phyloP scores from a whole-genome alignment of 2,888 invertebrate species.

The Enchytraeus crypticus region DNA sequence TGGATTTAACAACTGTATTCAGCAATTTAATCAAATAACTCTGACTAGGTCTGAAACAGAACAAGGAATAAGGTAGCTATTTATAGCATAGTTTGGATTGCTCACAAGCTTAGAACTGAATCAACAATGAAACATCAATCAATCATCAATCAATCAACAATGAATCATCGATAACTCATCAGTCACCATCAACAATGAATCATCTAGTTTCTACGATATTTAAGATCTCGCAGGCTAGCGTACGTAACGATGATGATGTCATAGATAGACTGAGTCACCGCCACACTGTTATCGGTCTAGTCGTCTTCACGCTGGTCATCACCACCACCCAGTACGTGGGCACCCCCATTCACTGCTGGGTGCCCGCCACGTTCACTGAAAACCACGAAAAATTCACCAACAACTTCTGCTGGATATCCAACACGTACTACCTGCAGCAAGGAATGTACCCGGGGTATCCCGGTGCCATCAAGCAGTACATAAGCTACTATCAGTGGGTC shows the following conservation, averaged over 20 bases:
- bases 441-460: conserved; percentile 15
- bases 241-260: conserved; percentile 47
- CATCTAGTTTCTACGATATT: too few relatives aligned
- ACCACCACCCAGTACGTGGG: conserved; percentile 92
- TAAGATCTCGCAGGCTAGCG: conserved; percentile 42
- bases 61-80: too few relatives aligned
- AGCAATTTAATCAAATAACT: too few relatives aligned
- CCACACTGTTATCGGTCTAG: conserved; percentile 60
- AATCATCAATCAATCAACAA: too few relatives aligned
- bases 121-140: too few relatives aligned
- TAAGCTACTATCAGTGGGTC: conserved; percentile 45
- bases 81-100: too few relatives aligned
- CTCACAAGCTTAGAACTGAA: too few relatives aligned
- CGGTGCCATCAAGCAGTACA: conserved; percentile 18
- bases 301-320: conserved; percentile 83
- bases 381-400: conserved; percentile 54
- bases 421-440: conserved; percentile 49
- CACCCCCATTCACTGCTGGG: conserved; percentile 84
- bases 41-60: too few relatives aligned
- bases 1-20: too few relatives aligned
- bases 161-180: too few relatives aligned
- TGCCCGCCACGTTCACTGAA: conserved; percentile 52
- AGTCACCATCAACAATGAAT: too few relatives aligned
- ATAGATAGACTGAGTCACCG: conserved; percentile 51
- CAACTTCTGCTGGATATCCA: conserved; percentile 53